Evolutionary conservation across 37 sponge, comb jelly and placozoan species (phyloP).

Genomic region (Ephydatia muelleri): DNA sequence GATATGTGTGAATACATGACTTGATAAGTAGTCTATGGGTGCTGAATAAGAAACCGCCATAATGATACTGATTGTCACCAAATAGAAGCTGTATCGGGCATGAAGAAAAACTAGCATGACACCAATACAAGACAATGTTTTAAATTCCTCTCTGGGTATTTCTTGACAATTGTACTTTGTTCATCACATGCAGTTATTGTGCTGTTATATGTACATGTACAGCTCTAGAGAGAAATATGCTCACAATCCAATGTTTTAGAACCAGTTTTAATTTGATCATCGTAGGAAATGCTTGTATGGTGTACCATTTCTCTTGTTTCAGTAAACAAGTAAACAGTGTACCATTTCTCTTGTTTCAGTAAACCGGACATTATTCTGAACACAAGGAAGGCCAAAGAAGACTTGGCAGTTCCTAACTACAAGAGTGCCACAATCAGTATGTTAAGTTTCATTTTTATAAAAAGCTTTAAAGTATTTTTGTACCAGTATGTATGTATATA

Average conservation of each 20-base stretch:
- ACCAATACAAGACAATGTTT: too few species aligned
- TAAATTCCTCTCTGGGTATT: too few species aligned
- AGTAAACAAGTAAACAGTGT: too few species aligned
- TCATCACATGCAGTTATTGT: too few species aligned
- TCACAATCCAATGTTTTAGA: too few species aligned
- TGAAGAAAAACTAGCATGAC: background rate
- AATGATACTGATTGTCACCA: background rate
- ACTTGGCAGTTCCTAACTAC: background rate
- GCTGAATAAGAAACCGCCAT: background rate
- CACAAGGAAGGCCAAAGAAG: background rate
- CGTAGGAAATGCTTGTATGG: too few species aligned
- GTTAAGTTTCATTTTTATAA: background rate
- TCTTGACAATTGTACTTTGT: too few species aligned
- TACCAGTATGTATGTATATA: background rate
- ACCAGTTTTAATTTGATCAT: too few species aligned
- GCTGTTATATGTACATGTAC: too few species aligned
- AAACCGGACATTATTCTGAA: background rate
- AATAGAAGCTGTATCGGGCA: background rate
- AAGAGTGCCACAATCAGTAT: background rate
- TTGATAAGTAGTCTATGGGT: too few species aligned
- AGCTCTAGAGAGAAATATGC: too few species aligned
- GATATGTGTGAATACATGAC: too few species aligned
- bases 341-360: background rate
- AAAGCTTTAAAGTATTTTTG: background rate
- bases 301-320: background rate